Evolutionary conservation across 2,888 invertebrate genomes (phyloP).

Genomic region (Lottia gigantea): DNA sequence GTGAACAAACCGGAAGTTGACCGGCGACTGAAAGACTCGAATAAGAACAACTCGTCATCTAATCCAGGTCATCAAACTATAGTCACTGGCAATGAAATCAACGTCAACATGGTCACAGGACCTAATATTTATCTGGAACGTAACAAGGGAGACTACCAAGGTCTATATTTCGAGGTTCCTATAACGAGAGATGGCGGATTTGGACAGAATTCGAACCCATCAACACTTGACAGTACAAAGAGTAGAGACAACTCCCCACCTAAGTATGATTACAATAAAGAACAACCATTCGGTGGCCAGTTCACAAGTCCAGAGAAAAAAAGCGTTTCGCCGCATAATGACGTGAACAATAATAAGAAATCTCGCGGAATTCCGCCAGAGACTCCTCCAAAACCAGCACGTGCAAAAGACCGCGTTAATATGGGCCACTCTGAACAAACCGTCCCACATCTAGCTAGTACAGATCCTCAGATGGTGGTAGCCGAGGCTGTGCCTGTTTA

Average conservation of each 20-base stretch:
- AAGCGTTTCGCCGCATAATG: not conserved
- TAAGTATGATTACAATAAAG: constrained; percentile 20
- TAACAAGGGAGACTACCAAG: constrained; percentile 3
- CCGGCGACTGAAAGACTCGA: constrained; percentile 8
- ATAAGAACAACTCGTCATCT: not conserved
- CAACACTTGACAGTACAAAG: constrained; percentile 31
- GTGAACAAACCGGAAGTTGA: constrained; percentile 9
- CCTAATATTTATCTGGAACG: constrained; percentile 3
- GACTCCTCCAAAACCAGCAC: not conserved
- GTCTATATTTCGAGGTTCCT: constrained; percentile 1
- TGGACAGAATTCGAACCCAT: constrained; percentile 26
- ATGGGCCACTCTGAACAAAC: not conserved
- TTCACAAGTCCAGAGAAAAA: not conserved
- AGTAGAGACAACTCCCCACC: constrained; percentile 27
- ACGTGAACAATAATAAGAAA: not conserved
- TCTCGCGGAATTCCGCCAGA: not conserved
- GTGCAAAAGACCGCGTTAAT: not conserved
- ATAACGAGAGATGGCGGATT: not conserved
- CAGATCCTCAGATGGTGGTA: not conserved
- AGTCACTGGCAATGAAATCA: not conserved
- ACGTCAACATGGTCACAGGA: not conserved
- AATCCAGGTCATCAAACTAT: not conserved
- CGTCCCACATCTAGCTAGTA: too few species aligned
- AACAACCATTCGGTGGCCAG: not conserved
- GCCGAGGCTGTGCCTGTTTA: constrained; percentile 43